phyloP scores from a whole-genome alignment of 92 coral and sea anemone species.

The Actinernus sp. region DNA sequence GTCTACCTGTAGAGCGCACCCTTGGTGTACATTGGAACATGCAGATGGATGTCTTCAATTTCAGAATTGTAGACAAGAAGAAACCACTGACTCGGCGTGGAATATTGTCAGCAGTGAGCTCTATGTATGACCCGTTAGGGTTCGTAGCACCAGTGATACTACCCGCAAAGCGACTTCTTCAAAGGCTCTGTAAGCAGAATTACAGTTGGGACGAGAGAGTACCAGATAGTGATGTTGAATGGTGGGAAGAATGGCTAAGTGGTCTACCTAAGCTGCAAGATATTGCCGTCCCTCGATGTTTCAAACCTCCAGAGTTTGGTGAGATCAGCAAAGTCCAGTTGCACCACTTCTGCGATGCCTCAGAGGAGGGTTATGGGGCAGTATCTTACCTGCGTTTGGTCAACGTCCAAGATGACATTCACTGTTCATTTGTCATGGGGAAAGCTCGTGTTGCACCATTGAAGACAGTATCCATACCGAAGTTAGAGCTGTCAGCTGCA shows the following conservation, averaged over 20 bases:
- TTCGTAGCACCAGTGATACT: conserved; percentile 38
- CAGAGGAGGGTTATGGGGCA: conserved; percentile 51
- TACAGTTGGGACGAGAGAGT: conserved; percentile 46
- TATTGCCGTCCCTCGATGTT: conserved; percentile 21
- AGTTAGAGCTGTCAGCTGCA: neutral
- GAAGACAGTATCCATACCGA: neutral
- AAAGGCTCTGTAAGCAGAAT: conserved; percentile 30
- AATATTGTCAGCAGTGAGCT: neutral
- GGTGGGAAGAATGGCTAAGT: too few relatives aligned
- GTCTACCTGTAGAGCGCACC: conserved; percentile 28
- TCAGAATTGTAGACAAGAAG: conserved; percentile 22
- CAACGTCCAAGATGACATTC: conserved; percentile 1
- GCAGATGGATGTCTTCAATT: conserved; percentile 13
- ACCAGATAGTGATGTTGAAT: too few relatives aligned
- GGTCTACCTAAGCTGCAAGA: conserved; percentile 9
- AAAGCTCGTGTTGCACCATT: neutral
- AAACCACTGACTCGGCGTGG: conserved; percentile 44
- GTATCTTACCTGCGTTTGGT: conserved; percentile 44
- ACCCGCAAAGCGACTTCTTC: conserved; percentile 46
- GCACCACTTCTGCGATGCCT: conserved; percentile 51
- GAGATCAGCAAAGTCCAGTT: conserved; percentile 16
- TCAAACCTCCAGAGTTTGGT: conserved; percentile 30
- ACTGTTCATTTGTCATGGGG: conserved; percentile 7
- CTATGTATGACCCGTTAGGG: conserved; percentile 40
- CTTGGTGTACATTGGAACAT: conserved; percentile 43